Percentiles rank a stretch among this genome's conserved stretches.
phyloP scores from a whole-genome alignment of 2,113 vertebrate genomes.

The Oriolus oriolus region DNA sequence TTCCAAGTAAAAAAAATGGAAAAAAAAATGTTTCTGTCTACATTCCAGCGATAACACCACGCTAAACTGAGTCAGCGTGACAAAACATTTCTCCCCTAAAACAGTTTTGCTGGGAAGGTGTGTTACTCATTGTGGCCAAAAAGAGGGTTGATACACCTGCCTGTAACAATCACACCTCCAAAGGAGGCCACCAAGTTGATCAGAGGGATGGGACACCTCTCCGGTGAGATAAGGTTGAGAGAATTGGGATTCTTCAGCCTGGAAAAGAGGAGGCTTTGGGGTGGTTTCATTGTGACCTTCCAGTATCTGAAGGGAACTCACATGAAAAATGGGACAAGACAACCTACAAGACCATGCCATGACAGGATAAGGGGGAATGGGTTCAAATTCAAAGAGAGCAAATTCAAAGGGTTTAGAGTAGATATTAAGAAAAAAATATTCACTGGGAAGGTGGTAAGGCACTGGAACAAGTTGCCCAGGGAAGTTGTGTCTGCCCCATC shows the following conservation, averaged over 20 bases:
- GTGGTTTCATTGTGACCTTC: fast-evolving
- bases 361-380: neutral
- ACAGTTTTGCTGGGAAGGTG: neutral
- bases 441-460: neutral
- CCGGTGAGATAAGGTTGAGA: neutral
- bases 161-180: neutral
- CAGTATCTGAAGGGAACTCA: neutral
- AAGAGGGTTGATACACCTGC: neutral
- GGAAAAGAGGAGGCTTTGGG: neutral
- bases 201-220: neutral
- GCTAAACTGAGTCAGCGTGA: neutral
- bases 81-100: neutral
- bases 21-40: neutral
- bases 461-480: neutral
- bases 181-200: neutral
- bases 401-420: neutral
- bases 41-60: neutral
- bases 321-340: neutral
- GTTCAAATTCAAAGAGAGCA: neutral
- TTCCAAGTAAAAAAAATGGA: neutral
- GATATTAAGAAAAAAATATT: neutral
- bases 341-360: neutral
- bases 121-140: fast-evolving
- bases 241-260: neutral
- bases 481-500: neutral